Conservation (phyloP, 2,888 invertebrate genomes). For the Gandaritis pyraliata region DNA sequence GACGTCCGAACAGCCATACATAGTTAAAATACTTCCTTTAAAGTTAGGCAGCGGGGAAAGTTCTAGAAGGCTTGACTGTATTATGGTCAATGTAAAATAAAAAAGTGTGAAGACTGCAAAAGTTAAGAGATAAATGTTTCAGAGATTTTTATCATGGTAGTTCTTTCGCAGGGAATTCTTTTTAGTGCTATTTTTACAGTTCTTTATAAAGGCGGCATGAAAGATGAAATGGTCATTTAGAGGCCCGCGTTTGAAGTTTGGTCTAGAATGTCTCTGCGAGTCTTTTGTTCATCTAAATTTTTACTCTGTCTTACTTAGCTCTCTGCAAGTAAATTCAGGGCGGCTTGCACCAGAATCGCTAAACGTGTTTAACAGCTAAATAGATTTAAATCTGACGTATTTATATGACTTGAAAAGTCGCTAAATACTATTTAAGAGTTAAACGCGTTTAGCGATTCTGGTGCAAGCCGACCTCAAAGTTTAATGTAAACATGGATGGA, state of each 20-base stretch:
- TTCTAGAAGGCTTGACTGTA: conserved; percentile 59
- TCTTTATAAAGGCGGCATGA: conserved; percentile 47
- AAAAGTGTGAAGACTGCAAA: conserved; percentile 58
- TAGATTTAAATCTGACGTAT: too few relatives aligned
- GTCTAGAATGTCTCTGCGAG: conserved; percentile 28
- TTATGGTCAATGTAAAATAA: conserved; percentile 64
- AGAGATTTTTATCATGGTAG: conserved; percentile 57
- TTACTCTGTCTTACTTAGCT: conserved; percentile 12
- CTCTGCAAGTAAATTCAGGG: conserved; percentile 3
- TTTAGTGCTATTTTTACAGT: conserved; percentile 53
- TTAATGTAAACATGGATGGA: conserved; percentile 11
- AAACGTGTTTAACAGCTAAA: too few relatives aligned
- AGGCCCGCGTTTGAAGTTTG: conserved; percentile 29
- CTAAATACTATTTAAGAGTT: too few relatives aligned
- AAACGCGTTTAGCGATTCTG: too few relatives aligned
- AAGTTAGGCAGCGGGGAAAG: conserved; percentile 54
- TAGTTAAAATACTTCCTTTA: conserved; percentile 60
- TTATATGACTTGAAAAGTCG: too few relatives aligned
- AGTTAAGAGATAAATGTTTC: conserved; percentile 68
- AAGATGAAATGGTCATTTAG: conserved; percentile 48
- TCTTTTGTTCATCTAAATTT: conserved; percentile 26
- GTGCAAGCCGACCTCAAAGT: too few relatives aligned
- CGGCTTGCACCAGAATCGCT: too few relatives aligned
- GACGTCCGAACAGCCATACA: conserved; percentile 33
- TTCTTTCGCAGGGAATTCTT: conserved; percentile 43